Conservation (phyloP, 2,113 vertebrate species). For the Haliaeetus leucogaster region DNA sequence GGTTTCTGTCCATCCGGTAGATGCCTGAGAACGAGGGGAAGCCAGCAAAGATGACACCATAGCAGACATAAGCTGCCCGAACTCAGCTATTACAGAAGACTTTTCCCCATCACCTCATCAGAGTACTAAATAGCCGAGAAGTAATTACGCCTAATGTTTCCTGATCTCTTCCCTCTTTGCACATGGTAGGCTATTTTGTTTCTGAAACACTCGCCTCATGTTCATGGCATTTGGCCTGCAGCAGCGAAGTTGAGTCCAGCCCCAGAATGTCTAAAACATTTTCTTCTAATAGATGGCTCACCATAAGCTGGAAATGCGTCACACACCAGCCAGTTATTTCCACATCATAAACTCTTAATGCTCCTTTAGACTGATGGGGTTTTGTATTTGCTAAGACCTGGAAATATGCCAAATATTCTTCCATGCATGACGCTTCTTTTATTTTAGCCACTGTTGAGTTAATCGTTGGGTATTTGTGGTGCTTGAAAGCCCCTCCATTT, state of each 20-base stretch:
- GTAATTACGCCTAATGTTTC: constrained; percentile 42
- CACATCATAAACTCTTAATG: constrained; percentile 78
- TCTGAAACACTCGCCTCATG: constrained; percentile 2
- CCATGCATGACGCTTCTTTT: background rate
- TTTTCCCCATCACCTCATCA: constrained; percentile 25
- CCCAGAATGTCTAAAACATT: constrained; percentile 46
- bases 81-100: background rate
- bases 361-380: constrained; percentile 67
- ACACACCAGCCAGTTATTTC: constrained; percentile 73
- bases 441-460: background rate
- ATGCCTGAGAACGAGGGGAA: background rate
- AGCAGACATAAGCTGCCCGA: background rate
- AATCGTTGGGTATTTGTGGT: constrained; percentile 26
- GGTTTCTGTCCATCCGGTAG: background rate
- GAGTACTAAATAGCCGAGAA: constrained; percentile 21
- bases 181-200: constrained; percentile 39
- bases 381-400: constrained; percentile 60
- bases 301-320: constrained; percentile 63
- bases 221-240: constrained; percentile 55
- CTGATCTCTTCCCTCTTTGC: constrained; percentile 46
- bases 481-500: background rate
- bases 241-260: constrained; percentile 42
- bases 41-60: background rate
- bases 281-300: constrained; percentile 58
- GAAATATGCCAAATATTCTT: constrained; percentile 55